Conservation (phyloP, 2,113 vertebrate genomes). For the Danionella cerebrum region DNA sequence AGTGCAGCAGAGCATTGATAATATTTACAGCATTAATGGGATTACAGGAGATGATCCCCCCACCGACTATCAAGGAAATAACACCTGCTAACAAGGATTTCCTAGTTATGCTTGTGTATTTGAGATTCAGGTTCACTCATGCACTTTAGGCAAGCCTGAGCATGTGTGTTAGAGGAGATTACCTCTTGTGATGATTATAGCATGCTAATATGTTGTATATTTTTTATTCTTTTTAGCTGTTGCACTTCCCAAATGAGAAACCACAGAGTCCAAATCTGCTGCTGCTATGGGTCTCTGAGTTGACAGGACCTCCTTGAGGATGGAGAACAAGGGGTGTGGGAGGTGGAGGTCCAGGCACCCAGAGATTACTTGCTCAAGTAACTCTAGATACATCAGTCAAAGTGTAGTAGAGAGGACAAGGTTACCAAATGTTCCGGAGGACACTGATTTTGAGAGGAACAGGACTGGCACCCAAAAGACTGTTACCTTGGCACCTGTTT, state of each 20-base stretch:
- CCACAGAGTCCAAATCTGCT: background rate
- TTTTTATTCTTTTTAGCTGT: slow-evolving; percentile 21
- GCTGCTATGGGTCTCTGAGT: slow-evolving; percentile 53
- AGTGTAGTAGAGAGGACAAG: background rate
- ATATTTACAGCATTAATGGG: no score
- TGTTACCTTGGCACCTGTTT: slow-evolving; percentile 47
- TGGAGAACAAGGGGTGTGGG: slow-evolving; percentile 30
- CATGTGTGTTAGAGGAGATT: no score
- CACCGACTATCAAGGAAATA: no score
- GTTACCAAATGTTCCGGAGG: background rate
- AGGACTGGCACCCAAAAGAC: slow-evolving; percentile 21
- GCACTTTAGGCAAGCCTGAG: slow-evolving; percentile 38
- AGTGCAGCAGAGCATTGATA: no score
- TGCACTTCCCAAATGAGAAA: slow-evolving; percentile 23
- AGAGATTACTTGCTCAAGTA: background rate
- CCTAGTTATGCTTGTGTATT: no score
- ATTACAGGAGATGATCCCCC: no score
- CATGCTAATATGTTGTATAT: no score
- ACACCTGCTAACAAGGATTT: no score
- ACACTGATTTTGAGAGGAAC: slow-evolving; percentile 9
- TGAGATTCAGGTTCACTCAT: no score
- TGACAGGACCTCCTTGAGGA: slow-evolving; percentile 41
- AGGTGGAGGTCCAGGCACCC: slow-evolving; percentile 33
- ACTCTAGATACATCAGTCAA: background rate
- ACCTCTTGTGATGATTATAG: no score